Percentiles rank a stretch among this genome's conserved stretches.
Evolutionary conservation across 1,140 invertebrate genomes (phyloP).

Genomic region (Muscidifurax raptorellus): DNA sequence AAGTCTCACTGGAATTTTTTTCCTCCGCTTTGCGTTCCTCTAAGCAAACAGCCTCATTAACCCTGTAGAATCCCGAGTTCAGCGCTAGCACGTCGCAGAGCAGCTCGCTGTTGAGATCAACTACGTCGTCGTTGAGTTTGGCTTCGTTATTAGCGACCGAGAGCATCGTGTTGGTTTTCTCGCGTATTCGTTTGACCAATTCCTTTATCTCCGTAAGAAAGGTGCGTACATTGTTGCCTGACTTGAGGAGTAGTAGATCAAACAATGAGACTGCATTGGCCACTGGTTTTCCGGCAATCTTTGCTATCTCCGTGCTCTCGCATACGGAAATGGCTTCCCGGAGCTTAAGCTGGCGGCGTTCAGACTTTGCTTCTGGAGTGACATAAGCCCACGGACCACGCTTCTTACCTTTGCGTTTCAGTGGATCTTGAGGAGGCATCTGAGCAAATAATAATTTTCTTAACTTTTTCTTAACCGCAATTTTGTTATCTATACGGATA

Average conservation of each 20-base stretch:
- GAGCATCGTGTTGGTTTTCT: slow-evolving; percentile 62
- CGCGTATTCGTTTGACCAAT: slow-evolving; percentile 63
- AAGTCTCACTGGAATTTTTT: slow-evolving; percentile 5
- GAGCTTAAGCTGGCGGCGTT: slow-evolving; percentile 74
- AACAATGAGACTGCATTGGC: slow-evolving; percentile 68
- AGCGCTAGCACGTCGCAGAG: slow-evolving; percentile 65
- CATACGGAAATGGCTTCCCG: slow-evolving; percentile 75
- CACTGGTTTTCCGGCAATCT: slow-evolving; percentile 72
- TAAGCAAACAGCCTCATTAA: slow-evolving; percentile 56
- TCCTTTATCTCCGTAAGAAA: slow-evolving; percentile 66
- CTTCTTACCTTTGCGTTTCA: slow-evolving; percentile 71
- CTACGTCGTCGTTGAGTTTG: slow-evolving; percentile 56
- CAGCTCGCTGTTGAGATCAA: slow-evolving; percentile 63
- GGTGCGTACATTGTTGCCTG: slow-evolving; percentile 65
- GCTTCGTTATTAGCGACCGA: slow-evolving; percentile 53
- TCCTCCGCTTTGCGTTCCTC: slow-evolving; percentile 48
- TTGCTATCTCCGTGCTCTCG: slow-evolving; percentile 67
- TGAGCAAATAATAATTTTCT: slow-evolving; percentile 30
- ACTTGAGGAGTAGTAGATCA: slow-evolving; percentile 68
- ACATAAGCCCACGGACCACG: slow-evolving; percentile 72
- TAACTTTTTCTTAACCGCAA: too few species aligned
- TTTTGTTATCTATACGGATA: too few species aligned
- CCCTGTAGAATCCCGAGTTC: slow-evolving; percentile 64
- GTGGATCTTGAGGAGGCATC: slow-evolving; percentile 60
- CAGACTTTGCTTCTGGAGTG: slow-evolving; percentile 72